phyloP scores from a whole-genome alignment of 2,797 vertebrate species.

The Epinephelus awoara region DNA sequence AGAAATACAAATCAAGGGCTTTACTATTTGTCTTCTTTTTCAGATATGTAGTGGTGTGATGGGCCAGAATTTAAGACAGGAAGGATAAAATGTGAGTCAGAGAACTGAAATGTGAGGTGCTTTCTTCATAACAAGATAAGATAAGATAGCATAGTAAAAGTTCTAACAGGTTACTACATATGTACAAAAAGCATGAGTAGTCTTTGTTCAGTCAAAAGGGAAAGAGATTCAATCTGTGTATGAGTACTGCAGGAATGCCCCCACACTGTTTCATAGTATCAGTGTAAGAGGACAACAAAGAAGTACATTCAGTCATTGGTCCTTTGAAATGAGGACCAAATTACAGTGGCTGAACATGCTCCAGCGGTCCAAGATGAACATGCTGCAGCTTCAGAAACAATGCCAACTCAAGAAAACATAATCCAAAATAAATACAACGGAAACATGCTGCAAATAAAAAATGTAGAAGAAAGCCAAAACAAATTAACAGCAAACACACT shows the following conservation, averaged over 20 bases:
- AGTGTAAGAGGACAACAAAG: not conserved
- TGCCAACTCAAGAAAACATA: too few species aligned
- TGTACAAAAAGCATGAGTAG: not conserved
- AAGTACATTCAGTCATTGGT: too few species aligned
- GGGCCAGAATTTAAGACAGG: not conserved
- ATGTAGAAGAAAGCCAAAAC: too few species aligned
- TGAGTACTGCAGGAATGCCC: slow-evolving; percentile 10
- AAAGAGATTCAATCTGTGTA: not conserved
- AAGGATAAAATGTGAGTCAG: slow-evolving; percentile 13
- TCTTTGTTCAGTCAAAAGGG: not conserved
- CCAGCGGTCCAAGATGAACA: too few species aligned
- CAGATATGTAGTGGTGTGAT: not conserved
- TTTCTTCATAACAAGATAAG: not conserved
- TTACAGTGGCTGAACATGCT: too few species aligned
- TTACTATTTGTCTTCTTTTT: not conserved
- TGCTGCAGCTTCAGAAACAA: too few species aligned
- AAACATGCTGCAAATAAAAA: too few species aligned
- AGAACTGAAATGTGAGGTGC: not conserved
- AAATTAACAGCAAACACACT: too few species aligned
- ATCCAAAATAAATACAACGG: too few species aligned
- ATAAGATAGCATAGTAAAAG: slow-evolving; percentile 1
- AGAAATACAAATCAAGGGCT: not conserved
- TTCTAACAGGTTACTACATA: not conserved
- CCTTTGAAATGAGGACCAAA: not conserved
- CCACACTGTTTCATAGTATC: not conserved